Evolutionary conservation across 2,888 invertebrate species (phyloP).

Genomic region (Tillus elongatus): DNA sequence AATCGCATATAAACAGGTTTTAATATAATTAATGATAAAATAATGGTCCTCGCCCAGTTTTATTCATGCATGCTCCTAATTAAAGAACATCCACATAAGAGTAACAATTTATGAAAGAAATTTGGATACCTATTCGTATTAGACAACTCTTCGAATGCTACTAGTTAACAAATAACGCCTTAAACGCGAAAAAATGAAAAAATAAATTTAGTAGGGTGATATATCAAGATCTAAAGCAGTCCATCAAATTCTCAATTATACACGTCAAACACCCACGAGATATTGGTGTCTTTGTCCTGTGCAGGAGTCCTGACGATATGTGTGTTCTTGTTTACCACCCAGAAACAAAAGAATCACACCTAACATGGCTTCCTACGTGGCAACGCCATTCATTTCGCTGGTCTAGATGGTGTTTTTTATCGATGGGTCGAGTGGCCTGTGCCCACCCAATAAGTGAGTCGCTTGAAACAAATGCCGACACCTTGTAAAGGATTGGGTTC

Average conservation of each 20-base stretch:
- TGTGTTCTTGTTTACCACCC: slow-evolving; percentile 37
- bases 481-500: slow-evolving; percentile 30
- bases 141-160: no score
- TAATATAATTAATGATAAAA: no score
- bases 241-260: slow-evolving; percentile 36
- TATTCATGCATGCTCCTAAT: no score
- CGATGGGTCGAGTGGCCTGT: slow-evolving; percentile 37
- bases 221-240: slow-evolving; percentile 21
- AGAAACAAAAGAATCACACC: no score
- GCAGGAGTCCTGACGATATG: slow-evolving; percentile 6
- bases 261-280: slow-evolving; percentile 27
- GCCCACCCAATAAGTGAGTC: slow-evolving; percentile 41
- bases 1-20: no score
- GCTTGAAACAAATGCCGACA: slow-evolving; percentile 37
- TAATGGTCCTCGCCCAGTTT: no score
- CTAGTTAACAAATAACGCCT: no score
- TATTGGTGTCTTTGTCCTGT: neutral
- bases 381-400: slow-evolving; percentile 38
- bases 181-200: no score
- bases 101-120: no score
- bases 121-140: no score
- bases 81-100: no score
- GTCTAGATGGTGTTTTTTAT: slow-evolving; percentile 36
- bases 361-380: slow-evolving; percentile 41
- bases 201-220: no score